Base-by-base conservation (phyloP, 2,113 vertebrate species). In the Sarotherodon lohbergeri region DNA sequence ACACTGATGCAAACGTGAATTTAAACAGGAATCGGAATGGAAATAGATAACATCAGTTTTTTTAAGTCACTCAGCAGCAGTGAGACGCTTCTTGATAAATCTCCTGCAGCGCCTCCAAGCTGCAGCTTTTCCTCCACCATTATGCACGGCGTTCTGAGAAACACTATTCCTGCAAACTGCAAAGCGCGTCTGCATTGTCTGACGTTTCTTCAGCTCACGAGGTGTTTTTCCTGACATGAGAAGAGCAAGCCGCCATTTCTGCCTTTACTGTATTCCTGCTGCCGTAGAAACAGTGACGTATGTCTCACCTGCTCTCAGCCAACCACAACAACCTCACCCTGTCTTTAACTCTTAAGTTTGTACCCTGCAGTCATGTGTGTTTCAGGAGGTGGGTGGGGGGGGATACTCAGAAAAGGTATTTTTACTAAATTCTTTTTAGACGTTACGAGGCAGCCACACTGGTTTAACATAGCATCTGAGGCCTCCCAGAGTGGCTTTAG, bases 231-330 rank as follows among this genome's bases (percentile, higher is more conserved):
- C 9, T 90, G 79, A 91, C 9, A n/a, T 24, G 82, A 80, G 8
- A 39, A 59, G 14, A n/a, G 14, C 19, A 73, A 22, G 34, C 9
- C 78, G 34, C 39, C 50, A 19, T 32, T 7, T 57, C 81, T 41
- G 84, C 34, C 52, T 10, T 90, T 73, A 84, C 56, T 11, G 57
- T 66, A 82, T 57, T 39, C 9, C 66, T 92, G 85, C 84, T 82
- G 57, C 88, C 73, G 5, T 92, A 91, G 91, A 92, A 93, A 93
- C 73, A 10, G 81, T 83, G 55, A 29, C 14, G 10, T 17, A 48
- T 29, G 52, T 85, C 83, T 93, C 85, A 93, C 91, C 92, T 95
- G 91, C 68, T 56, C 36, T 36, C 8, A n/a, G 24, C 61, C 84
- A 80, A 93, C 92, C 90, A 86, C 92, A 90, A n/a, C 63, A 32